These are phyloP conservation scores for Branchipolynoe longqiensis DNA, from an alignment of 2,888 invertebrate species.

Conservation along the genomic window DNA sequence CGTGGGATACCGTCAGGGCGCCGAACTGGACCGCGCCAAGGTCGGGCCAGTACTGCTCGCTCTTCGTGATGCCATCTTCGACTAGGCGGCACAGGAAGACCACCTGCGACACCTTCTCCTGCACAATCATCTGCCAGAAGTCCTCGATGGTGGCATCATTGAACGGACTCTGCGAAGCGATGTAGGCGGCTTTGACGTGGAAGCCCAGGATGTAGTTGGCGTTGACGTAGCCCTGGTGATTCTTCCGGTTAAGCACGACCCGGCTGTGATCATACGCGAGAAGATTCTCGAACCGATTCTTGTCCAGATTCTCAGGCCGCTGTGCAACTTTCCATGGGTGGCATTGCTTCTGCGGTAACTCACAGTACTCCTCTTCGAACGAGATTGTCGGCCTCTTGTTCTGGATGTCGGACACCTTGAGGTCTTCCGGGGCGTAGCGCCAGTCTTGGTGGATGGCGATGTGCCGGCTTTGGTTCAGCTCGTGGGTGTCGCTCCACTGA, in stretches of 20 bases:
- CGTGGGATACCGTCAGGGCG: conserved; percentile 92
- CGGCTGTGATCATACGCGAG: conserved; percentile 80
- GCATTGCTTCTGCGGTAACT: conserved; percentile 73
- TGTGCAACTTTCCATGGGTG: conserved; percentile 71
- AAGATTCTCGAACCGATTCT: conserved; percentile 79
- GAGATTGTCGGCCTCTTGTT: conserved; percentile 66
- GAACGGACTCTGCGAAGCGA: conserved; percentile 83
- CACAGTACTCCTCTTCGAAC: conserved; percentile 77
- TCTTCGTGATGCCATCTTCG: conserved; percentile 86
- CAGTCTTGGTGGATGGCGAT: conserved; percentile 59
- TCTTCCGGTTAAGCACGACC: conserved; percentile 71
- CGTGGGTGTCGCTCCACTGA: conserved; percentile 66
- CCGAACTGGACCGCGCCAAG: conserved; percentile 89
- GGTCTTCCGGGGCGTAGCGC: conserved; percentile 61
- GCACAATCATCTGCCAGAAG: conserved; percentile 84
- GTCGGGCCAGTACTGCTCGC: conserved; percentile 94
- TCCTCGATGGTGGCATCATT: conserved; percentile 79
- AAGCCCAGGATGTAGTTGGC: conserved; percentile 80
- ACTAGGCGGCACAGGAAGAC: conserved; percentile 83
- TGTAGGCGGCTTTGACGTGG: conserved; percentile 80
- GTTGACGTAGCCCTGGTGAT: conserved; percentile 77
- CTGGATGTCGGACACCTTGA: conserved; percentile 65
- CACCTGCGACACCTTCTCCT: conserved; percentile 81
- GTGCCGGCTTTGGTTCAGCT: conserved; percentile 62
- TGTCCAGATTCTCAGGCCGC: conserved; percentile 70